Conservation (phyloP, 1,140 invertebrate species). For the Drosophila nasuta region DNA sequence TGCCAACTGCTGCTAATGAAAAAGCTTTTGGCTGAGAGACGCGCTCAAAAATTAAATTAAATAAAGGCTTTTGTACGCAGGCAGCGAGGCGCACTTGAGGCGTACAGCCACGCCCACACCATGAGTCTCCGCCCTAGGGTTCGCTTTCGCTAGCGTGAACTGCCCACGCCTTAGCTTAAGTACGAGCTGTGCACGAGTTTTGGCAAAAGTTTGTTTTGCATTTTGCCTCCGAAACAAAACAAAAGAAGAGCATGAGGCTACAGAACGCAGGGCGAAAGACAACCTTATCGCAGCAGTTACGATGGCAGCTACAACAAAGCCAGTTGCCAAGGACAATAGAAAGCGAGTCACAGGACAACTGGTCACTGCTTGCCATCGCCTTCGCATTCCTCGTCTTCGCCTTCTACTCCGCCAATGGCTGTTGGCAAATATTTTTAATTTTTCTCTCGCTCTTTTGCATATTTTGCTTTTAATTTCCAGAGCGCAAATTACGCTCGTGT, state of each 20-base stretch:
- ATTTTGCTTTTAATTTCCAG: slow-evolving; percentile 67
- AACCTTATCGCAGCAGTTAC: slow-evolving; percentile 44
- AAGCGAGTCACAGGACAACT: slow-evolving; percentile 51
- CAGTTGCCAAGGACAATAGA: slow-evolving; percentile 58
- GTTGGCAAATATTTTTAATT: slow-evolving; percentile 47
- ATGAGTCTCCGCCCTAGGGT: background rate
- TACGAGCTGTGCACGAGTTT: slow-evolving; percentile 33
- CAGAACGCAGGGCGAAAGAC: slow-evolving; percentile 4
- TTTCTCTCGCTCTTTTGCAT: slow-evolving; percentile 50
- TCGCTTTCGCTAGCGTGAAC: background rate
- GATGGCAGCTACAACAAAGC: slow-evolving; percentile 46
- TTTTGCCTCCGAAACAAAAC: slow-evolving; percentile 47
- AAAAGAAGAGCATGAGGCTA: background rate
- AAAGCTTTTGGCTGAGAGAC: slow-evolving; percentile 37
- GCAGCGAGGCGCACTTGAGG: slow-evolving; percentile 48
- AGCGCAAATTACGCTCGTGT: slow-evolving; percentile 70
- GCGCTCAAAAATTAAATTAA: slow-evolving; percentile 69
- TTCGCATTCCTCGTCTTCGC: background rate
- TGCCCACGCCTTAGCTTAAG: slow-evolving; percentile 14
- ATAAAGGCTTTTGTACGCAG: slow-evolving; percentile 68
- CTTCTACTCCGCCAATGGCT: slow-evolving; percentile 15
- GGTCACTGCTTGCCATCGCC: slow-evolving; percentile 18
- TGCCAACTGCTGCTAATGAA: slow-evolving; percentile 56
- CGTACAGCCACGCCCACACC: slow-evolving; percentile 34
- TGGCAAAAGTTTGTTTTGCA: slow-evolving; percentile 61